These are phyloP conservation scores for Pseudolycoriella hygida DNA, from an alignment of 2,888 invertebrate genomes.

Conservation along the genomic window DNA sequence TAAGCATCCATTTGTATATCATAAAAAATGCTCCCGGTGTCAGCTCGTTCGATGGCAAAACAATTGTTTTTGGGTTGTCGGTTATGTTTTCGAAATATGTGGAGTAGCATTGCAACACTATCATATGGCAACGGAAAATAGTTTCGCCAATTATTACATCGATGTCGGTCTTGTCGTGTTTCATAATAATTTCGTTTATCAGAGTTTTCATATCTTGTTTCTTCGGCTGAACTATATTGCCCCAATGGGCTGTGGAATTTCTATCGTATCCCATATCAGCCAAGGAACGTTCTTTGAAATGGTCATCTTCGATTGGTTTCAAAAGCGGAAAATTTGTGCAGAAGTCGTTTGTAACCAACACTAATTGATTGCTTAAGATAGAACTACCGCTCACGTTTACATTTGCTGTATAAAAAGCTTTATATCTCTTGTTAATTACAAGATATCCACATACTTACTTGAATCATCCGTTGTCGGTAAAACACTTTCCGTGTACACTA, in stretches of 20 bases:
- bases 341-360: conserved; percentile 3
- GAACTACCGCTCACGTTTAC: too few species aligned
- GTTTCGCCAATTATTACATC: conserved; percentile 10
- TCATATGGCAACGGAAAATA: conserved; percentile 19
- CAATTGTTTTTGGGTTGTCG: conserved; percentile 14
- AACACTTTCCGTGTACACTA: too few species aligned
- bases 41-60: conserved; percentile 25
- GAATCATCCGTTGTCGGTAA: too few species aligned
- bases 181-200: conserved; percentile 9
- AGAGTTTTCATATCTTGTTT: conserved; percentile 9
- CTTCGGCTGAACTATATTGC: conserved; percentile 9
- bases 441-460: too few species aligned
- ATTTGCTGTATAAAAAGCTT: too few species aligned
- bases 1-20: conserved; percentile 72
- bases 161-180: conserved; percentile 10
- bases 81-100: conserved; percentile 20
- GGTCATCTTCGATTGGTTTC: not conserved
- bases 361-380: too few species aligned
- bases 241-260: conserved; percentile 10
- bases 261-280: conserved; percentile 10
- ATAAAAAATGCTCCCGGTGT: conserved; percentile 44
- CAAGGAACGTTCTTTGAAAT: conserved; percentile 7
- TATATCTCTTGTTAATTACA: too few species aligned
- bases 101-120: conserved; percentile 25
- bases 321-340: not conserved